Base-by-base conservation (phyloP, 2,888 invertebrate species). In the Cataglyphis altisquamis region DNA sequence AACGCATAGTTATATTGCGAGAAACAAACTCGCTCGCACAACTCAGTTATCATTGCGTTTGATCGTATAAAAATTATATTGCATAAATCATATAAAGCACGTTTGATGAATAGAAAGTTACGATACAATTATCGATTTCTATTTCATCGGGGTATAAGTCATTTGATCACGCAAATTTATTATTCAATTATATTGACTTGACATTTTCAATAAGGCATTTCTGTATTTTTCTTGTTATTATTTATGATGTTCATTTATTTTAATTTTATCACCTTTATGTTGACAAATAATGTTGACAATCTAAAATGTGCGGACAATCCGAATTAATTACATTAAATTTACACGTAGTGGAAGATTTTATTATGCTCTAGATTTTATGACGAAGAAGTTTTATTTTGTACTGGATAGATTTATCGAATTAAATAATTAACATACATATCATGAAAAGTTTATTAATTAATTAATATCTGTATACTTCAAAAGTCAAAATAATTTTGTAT, bases 91-190 rank as follows among this genome's bases (percentile, higher is more conserved):
- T 45, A 45, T 45, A 12, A 41, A 60, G 32, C 55, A 70, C 32
- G 41, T 32, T 41, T 60, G 32, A 25, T 45, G 78, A 70, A 78
- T 70, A 70, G 60, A 80, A 70, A 80, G 78, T 80, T 21, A 70
- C 18, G n/a, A 57, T 57, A 41, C 21, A 10, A 32, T 32, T 29
- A 41, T 55, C 41, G 57, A 45, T 70, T 78, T 32, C 57, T 36
- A 55, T 52, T 41, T 18, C 12, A 55, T 77, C 21, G 25, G 25
- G 25, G 18, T 21, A 39, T 45, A 29, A 25, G 9, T 77, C 21
- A 29, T 64, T 64, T 29, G 29, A 57, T 78, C 32, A 9, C 39
- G 77, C 67, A 64, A 78, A 29, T 29, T 3, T n/a, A 10, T 41
- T 68, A 80, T 80, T 60, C 39, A 80, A 45, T 45, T 70, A 32